These are phyloP conservation scores for Cassiopea xamachana DNA, from an alignment of 30 jellyfish, hydroid and myxozoan genomes.

Conservation along the genomic window DNA sequence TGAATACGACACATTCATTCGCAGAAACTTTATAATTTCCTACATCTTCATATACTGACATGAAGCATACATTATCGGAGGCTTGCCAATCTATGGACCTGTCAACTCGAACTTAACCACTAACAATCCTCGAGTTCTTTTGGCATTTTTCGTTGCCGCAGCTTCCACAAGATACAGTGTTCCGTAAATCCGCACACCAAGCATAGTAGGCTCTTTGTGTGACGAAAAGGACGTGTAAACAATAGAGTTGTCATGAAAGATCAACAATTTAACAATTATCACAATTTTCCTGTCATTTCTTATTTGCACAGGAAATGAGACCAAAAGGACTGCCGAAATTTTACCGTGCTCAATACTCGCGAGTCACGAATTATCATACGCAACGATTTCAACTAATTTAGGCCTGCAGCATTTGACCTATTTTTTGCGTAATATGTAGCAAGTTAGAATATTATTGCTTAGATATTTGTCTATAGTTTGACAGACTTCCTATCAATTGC, in stretches of 20 bases:
- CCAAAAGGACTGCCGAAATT: slow-evolving; percentile 33
- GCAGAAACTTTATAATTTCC: slow-evolving; percentile 5
- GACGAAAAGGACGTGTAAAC: slow-evolving; percentile 63
- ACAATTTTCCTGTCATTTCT: slow-evolving; percentile 70
- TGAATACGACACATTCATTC: slow-evolving; percentile 41
- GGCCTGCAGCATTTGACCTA: too few species aligned
- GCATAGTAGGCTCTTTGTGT: slow-evolving; percentile 77
- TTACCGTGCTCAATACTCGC: not conserved
- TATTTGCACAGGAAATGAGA: slow-evolving; percentile 71
- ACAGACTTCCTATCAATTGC: too few species aligned
- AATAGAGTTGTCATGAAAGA: slow-evolving; percentile 66
- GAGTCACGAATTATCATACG: slow-evolving; percentile 1
- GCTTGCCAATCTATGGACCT: slow-evolving; percentile 67
- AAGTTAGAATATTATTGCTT: too few species aligned
- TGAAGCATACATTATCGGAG: slow-evolving; percentile 36
- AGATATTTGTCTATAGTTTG: too few species aligned
- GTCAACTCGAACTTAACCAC: slow-evolving; percentile 65
- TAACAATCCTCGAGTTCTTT: slow-evolving; percentile 69
- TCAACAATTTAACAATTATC: slow-evolving; percentile 59
- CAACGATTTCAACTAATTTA: too few species aligned
- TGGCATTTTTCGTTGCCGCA: slow-evolving; percentile 70
- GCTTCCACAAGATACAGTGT: slow-evolving; percentile 62
- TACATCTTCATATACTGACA: slow-evolving; percentile 16
- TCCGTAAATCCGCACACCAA: slow-evolving; percentile 63
- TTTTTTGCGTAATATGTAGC: too few species aligned